Conservation (phyloP, 35 echinoderm and acorn worm species). For the Acanthaster planci region DNA sequence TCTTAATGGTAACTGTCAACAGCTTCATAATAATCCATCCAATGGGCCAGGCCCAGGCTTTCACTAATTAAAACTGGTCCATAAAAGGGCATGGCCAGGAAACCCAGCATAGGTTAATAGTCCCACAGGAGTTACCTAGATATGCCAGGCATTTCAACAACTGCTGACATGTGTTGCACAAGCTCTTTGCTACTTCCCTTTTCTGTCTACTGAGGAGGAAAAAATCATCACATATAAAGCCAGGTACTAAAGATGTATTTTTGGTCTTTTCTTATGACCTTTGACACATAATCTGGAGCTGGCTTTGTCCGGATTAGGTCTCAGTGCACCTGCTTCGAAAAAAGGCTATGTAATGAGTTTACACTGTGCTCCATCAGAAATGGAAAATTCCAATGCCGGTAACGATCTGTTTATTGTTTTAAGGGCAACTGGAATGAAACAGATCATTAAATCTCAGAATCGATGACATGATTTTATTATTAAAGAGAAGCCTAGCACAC, state of each 20-base stretch:
- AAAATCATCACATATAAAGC: no score
- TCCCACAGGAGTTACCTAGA: slow-evolving; percentile 27
- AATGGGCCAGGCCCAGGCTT: neutral
- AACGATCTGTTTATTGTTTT: no score
- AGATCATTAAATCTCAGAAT: no score
- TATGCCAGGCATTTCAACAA: slow-evolving; percentile 50
- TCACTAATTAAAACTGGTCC: slow-evolving; percentile 33
- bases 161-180: slow-evolving; percentile 37
- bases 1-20: slow-evolving; percentile 44
- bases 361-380: no score
- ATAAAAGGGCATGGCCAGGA: slow-evolving; percentile 28
- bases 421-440: no score
- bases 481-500: no score
- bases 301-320: no score
- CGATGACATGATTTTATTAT: no score
- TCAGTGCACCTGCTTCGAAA: no score
- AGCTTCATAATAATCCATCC: slow-evolving; percentile 51
- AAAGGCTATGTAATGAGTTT: no score
- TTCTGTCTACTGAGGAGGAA: neutral
- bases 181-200: slow-evolving; percentile 17
- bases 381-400: no score
- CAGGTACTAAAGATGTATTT: no score
- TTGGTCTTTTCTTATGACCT: neutral
- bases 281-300: neutral
- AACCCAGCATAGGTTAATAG: slow-evolving; percentile 35